Conservation (phyloP, 2,113 vertebrate species). For the Henicopernis longicauda region DNA sequence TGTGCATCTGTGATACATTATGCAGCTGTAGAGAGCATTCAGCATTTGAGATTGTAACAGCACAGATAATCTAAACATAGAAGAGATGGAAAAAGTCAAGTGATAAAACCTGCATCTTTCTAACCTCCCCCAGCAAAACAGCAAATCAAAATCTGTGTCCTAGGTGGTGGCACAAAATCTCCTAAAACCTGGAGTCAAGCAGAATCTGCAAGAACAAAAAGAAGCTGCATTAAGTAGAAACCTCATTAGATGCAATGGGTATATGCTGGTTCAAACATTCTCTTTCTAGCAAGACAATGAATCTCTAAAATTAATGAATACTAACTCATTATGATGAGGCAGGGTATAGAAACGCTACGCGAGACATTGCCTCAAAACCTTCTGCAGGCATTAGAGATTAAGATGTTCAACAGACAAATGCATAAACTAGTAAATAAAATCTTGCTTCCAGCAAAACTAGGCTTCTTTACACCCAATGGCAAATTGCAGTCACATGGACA, state of each 20-base stretch:
- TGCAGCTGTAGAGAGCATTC: conserved; percentile 25
- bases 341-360: neutral
- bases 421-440: neutral
- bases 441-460: neutral
- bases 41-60: neutral
- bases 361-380: neutral
- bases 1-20: neutral
- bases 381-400: neutral
- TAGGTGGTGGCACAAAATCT: neutral
- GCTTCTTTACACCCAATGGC: neutral
- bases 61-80: neutral
- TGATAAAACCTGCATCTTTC: neutral
- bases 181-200: neutral
- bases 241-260: neutral
- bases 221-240: neutral
- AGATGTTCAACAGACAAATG: neutral
- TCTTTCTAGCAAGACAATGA: neutral
- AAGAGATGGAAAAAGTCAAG: neutral
- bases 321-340: neutral
- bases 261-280: neutral
- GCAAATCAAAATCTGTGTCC: neutral
- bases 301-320: neutral
- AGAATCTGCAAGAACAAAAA: neutral
- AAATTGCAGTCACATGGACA: neutral
- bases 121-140: neutral